Conservation (phyloP, 2,113 vertebrate genomes). For the Brienomyrus longianalis region DNA sequence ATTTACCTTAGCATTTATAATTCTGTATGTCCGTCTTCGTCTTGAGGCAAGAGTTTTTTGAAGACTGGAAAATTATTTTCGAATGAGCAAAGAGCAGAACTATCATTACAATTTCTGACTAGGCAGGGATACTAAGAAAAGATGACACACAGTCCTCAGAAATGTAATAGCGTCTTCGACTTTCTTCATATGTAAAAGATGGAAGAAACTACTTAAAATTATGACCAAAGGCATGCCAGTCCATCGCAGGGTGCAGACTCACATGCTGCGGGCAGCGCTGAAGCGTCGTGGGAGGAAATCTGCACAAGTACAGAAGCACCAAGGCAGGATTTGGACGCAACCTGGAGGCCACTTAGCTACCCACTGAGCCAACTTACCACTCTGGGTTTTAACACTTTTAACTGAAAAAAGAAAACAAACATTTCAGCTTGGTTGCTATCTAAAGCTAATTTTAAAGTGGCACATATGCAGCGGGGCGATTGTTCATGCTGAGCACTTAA, state of each 20-base stretch:
- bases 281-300: neutral
- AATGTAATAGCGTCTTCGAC: neutral
- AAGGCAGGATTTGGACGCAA: neutral
- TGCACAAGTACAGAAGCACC: neutral
- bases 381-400: neutral
- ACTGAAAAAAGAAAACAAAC: neutral
- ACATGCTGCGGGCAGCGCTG: neutral
- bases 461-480: neutral
- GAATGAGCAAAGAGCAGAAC: neutral
- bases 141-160: neutral
- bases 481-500: neutral
- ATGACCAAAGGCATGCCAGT: neutral
- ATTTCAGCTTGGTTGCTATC: neutral
- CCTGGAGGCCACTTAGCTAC: neutral
- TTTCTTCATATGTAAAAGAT: neutral
- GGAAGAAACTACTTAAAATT: neutral
- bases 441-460: neutral
- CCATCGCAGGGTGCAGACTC: neutral
- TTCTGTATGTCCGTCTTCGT: neutral
- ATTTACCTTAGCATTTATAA: neutral
- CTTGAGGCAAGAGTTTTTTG: neutral
- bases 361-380: neutral
- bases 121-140: neutral
- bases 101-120: neutral
- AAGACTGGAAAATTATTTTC: neutral